A percentile compares a stretch with the other conserved stretches of the same genome.
These are phyloP conservation scores for Monochamus alternatus DNA, from an alignment of 2,888 invertebrate genomes.

Conservation along the genomic window DNA sequence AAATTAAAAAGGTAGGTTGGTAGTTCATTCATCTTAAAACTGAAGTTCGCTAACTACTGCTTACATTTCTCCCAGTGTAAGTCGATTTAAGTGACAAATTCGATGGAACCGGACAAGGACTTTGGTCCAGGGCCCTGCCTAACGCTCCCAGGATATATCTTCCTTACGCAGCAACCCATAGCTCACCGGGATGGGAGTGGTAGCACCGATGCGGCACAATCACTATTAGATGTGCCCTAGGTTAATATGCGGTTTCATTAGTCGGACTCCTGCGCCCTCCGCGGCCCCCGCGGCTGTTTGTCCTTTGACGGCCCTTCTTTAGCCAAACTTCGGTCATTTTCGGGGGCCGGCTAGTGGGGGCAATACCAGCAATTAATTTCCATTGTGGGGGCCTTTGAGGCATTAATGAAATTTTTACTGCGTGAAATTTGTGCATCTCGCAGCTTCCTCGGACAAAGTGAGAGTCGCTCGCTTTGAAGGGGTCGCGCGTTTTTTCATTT, in stretches of 20 bases:
- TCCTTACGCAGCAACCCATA: constrained; percentile 16
- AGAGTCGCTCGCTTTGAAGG: not conserved
- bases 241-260: constrained; percentile 36
- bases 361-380: constrained; percentile 34
- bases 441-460: constrained; percentile 18
- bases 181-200: constrained; percentile 8
- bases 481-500: not conserved
- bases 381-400: constrained; percentile 35
- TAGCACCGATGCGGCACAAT: constrained; percentile 5
- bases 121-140: not conserved
- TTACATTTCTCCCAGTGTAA: no score
- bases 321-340: constrained; percentile 35
- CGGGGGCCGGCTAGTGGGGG: constrained; percentile 7
- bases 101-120: not conserved
- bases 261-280: constrained; percentile 22
- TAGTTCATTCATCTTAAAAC: no score
- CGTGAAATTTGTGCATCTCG: constrained; percentile 32
- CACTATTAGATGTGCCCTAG: constrained; percentile 32
- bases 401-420: constrained; percentile 36
- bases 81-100: not conserved
- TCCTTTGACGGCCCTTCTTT: constrained; percentile 35
- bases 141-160: not conserved
- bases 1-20: no score
- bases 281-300: constrained; percentile 17
- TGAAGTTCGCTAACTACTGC: no score